phyloP scores from a whole-genome alignment of 2,888 invertebrate genomes.

The Orthosia gothica region DNA sequence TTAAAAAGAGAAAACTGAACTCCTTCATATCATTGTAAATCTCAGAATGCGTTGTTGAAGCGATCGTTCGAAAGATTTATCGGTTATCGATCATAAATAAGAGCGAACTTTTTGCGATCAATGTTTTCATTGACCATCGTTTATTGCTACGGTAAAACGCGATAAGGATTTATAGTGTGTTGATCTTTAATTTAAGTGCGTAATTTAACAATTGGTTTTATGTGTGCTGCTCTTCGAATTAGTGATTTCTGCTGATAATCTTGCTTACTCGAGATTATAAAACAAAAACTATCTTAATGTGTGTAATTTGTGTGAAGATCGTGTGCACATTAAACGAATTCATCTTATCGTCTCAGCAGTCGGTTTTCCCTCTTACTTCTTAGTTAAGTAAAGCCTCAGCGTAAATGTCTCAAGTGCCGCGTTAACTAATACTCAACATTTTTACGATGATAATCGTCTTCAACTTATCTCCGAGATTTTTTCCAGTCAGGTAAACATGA shows the following conservation, averaged over 20 bases:
- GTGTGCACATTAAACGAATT: conserved; percentile 20
- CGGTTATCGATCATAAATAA: conserved; percentile 36
- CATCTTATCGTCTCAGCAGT: conserved; percentile 21
- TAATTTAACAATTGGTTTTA: not conserved
- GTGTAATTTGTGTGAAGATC: conserved; percentile 6
- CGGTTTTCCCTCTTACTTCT: conserved; percentile 41
- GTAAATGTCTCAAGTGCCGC: conserved; percentile 19
- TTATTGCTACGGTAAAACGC: conserved; percentile 20
- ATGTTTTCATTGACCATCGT: conserved; percentile 34
- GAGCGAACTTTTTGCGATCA: conserved; percentile 44
- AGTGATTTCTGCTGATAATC: not conserved
- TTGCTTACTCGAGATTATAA: not conserved
- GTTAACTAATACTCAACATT: conserved; percentile 35
- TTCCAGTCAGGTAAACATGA: conserved; percentile 52
- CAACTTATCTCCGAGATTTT: conserved; percentile 40
- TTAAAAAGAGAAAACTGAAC: conserved; percentile 49
- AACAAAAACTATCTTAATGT: not conserved
- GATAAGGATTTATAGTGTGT: conserved; percentile 23
- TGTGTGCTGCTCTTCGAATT: not conserved
- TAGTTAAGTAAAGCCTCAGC: not conserved
- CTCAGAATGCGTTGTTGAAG: conserved; percentile 50
- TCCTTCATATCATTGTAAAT: conserved; percentile 56
- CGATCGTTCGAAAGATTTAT: conserved; percentile 57
- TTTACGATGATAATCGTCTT: conserved; percentile 34
- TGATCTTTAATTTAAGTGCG: conserved; percentile 12